Base-by-base conservation (phyloP, 1,140 invertebrate species). In the Drosophila pectinifera region DNA sequence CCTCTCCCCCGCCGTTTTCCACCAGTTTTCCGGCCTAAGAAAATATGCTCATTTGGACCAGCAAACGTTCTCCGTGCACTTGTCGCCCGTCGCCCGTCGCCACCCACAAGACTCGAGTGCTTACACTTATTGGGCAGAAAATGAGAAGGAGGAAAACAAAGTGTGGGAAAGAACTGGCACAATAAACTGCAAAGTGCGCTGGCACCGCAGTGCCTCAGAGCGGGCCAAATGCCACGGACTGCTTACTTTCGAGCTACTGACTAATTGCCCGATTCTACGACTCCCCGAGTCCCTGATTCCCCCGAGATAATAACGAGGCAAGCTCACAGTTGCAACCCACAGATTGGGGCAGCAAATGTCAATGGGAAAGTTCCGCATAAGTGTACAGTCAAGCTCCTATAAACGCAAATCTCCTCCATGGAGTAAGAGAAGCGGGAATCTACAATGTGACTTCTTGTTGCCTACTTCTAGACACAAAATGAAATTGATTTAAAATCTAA, bases 111-210 rank as follows among this genome's bases (percentile, higher is more conserved):
- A 28, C 36, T 34, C 42, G 45, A 67, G 59, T 8, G 28, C 24
- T 26, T 26, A 5, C 39, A 53, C 46, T 46, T 34, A 39, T 51
- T 34, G 36, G 46, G 45, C 31, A 18, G 22, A 53, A 53, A n/a
- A 24, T 18, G 2, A 18, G 18, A 22, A 24, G 5, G 10, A 42
- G 7, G 14, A 36, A 14, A 4, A 14, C 11, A 51, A 34, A 20
- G 4, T 24, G 41, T 24, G 63, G 14, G 13, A 42, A 26, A 49
- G 48, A 82, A 83, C 43, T 83, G 80, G 80, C 80, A 79, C 80
- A 83, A 83, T 61, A 83, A 83, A 78, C 80, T 75, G 62, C 22
- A 59, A 78, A 82, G 80, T 74, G 69, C 28, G 62, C 53, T 13
- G 42, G 41, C 49, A 49, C 14, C 7, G 20, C 49, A 24, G 42